Evolutionary conservation across 2,888 invertebrate species (phyloP).

Genomic region (Drosophila mulleri): DNA sequence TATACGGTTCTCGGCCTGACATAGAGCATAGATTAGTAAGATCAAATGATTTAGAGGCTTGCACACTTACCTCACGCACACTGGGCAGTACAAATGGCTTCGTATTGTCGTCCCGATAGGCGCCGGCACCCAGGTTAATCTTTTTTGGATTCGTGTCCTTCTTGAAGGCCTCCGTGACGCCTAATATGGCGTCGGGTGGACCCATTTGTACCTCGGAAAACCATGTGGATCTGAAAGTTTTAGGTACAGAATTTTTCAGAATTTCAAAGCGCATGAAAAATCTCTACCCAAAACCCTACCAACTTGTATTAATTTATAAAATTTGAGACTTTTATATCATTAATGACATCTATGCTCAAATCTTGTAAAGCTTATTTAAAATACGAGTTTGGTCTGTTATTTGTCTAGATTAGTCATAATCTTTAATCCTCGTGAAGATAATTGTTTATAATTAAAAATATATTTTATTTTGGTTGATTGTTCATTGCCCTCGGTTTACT

Average conservation of each 20-base stretch:
- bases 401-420: background rate
- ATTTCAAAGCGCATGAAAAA: background rate
- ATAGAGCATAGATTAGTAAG: background rate
- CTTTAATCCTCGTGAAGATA: background rate
- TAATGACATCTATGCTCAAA: background rate
- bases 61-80: conserved; percentile 88
- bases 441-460: background rate
- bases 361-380: background rate
- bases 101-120: conserved; percentile 98
- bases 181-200: conserved; percentile 98
- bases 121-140: conserved; percentile 98
- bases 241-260: background rate
- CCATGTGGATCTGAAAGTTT: conserved; percentile 88
- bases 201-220: conserved; percentile 97
- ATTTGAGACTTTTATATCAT: background rate
- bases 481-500: conserved; percentile 23
- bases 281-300: background rate
- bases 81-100: conserved; percentile 97
- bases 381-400: background rate
- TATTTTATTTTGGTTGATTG: conserved; percentile 13
- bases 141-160: conserved; percentile 95
- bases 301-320: background rate
- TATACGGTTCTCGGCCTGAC: conserved; percentile 93
- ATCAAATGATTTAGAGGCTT: background rate
- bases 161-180: conserved; percentile 98